Percentiles rank a stretch among this genome's conserved stretches.
phyloP scores from a whole-genome alignment of 2,113 vertebrate genomes.

The Hydropotes inermis region DNA sequence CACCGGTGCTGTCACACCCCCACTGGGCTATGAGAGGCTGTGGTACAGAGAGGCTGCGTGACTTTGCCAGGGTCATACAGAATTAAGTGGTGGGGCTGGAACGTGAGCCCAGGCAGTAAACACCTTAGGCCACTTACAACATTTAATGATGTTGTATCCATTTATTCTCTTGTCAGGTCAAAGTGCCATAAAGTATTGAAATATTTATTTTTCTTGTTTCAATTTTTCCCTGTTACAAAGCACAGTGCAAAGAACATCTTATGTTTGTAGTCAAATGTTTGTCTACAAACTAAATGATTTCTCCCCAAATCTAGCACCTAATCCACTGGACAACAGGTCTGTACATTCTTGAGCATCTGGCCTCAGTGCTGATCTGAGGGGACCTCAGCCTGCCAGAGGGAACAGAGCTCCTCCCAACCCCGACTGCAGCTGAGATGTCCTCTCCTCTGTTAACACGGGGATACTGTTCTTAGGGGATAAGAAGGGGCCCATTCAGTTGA shows the following conservation, averaged over 20 bases:
- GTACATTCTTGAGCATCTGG: background rate
- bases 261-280: background rate
- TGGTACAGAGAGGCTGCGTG: accelerated
- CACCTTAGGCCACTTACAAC: accelerated
- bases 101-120: accelerated
- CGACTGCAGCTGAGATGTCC: accelerated
- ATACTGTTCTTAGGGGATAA: accelerated
- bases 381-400: background rate
- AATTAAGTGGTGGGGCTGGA: too few relatives aligned
- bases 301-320: background rate
- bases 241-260: background rate
- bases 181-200: accelerated
- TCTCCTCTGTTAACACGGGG: background rate
- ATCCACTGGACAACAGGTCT: too few relatives aligned
- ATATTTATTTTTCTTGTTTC: background rate
- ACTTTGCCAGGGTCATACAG: background rate
- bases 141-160: background rate
- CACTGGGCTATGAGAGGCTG: too few relatives aligned
- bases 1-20: accelerated
- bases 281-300: background rate
- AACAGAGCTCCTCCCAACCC: accelerated
- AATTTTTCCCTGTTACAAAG: too few relatives aligned
- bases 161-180: accelerated
- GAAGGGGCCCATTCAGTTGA: background rate
- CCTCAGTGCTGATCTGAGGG: accelerated